phyloP scores from a whole-genome alignment of 2,888 invertebrate species.

The Scaptodrosophila latifasciaeformis region DNA sequence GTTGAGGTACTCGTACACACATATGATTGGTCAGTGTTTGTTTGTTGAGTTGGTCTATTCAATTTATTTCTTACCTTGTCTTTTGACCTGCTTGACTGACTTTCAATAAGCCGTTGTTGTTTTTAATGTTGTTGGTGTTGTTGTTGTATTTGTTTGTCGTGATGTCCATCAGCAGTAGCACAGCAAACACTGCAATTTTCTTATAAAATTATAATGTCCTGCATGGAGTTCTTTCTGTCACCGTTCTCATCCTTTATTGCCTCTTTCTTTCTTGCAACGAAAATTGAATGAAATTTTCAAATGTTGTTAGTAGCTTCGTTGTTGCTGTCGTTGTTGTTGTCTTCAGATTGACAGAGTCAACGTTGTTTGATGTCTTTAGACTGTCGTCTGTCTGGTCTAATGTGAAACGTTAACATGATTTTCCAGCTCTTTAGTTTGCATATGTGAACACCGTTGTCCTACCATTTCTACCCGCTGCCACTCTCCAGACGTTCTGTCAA shows the following conservation, averaged over 20 bases:
- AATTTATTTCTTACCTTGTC: too few relatives aligned
- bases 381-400: constrained; percentile 26
- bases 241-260: not conserved
- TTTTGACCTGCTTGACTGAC: constrained; percentile 31
- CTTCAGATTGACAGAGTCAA: constrained; percentile 8
- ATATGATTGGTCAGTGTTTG: too few relatives aligned
- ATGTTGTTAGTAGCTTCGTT: constrained; percentile 6
- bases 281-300: constrained; percentile 52
- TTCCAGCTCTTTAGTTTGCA: constrained; percentile 41
- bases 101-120: constrained; percentile 39
- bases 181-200: constrained; percentile 56
- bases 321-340: constrained; percentile 17
- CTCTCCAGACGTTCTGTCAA: constrained; percentile 12
- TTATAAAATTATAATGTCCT: constrained; percentile 63
- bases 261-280: constrained; percentile 37
- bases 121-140: constrained; percentile 14
- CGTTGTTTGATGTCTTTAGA: not conserved
- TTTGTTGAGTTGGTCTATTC: too few relatives aligned
- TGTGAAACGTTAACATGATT: constrained; percentile 56
- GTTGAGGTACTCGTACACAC: too few relatives aligned
- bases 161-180: too few relatives aligned
- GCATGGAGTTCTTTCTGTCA: constrained; percentile 29
- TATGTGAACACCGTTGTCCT: not conserved
- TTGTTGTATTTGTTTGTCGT: too few relatives aligned
- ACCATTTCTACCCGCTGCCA: not conserved